phyloP scores from a whole-genome alignment of 35 echinoderm and acorn worm genomes.

The Heliocidaris erythrogramma region DNA sequence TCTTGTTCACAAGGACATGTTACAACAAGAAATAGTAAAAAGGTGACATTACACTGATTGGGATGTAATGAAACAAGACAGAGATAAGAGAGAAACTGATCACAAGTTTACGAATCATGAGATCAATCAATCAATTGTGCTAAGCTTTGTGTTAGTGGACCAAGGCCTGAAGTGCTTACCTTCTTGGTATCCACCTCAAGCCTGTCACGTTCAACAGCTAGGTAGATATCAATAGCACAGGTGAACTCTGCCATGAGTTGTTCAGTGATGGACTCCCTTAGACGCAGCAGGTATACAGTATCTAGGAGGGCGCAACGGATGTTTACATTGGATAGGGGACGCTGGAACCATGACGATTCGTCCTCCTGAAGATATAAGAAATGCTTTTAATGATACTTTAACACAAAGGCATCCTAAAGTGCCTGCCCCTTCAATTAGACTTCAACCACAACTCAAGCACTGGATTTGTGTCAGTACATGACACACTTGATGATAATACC shows the following conservation, averaged over 20 bases:
- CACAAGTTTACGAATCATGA: too few relatives aligned
- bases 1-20: too few relatives aligned
- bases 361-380: background rate
- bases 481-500: background rate
- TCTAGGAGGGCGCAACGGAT: constrained; percentile 20
- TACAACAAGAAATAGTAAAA: too few relatives aligned
- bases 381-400: background rate
- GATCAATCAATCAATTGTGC: too few relatives aligned
- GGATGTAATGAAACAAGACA: too few relatives aligned
- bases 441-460: background rate
- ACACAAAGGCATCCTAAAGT: background rate
- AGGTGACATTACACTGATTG: too few relatives aligned
- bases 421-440: background rate
- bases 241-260: constrained; percentile 41
- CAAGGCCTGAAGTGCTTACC: background rate
- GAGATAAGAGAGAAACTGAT: too few relatives aligned
- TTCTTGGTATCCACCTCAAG: constrained; percentile 15
- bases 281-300: constrained; percentile 9
- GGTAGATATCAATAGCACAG: constrained; percentile 39
- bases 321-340: background rate
- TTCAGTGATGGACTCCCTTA: constrained; percentile 20
- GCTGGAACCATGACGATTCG: constrained; percentile 19
- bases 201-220: background rate
- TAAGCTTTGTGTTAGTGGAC: too few relatives aligned
- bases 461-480: background rate